These are phyloP conservation scores for Malthinus seriepunctatus DNA, from an alignment of 2,888 invertebrate species.

Conservation along the genomic window DNA sequence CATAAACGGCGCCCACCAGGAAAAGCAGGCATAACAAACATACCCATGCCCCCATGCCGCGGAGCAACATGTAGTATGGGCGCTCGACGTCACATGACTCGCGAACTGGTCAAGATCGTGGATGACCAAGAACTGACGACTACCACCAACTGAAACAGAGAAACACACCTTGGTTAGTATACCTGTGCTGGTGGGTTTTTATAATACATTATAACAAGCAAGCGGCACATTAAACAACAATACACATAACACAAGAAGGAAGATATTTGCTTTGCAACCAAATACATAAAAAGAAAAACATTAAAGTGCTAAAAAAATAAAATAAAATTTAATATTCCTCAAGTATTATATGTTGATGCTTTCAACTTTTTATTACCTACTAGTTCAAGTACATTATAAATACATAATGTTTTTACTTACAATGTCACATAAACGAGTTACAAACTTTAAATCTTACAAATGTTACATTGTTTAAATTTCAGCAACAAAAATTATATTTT, in stretches of 20 bases:
- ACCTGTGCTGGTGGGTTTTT: slow-evolving; percentile 39
- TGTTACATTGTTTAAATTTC: too few species aligned
- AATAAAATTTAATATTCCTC: too few species aligned
- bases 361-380: too few species aligned
- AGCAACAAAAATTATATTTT: too few species aligned
- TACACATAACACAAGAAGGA: too few species aligned
- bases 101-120: slow-evolving; percentile 30
- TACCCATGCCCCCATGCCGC: slow-evolving; percentile 34
- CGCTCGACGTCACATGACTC: slow-evolving; percentile 36
- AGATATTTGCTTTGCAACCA: too few species aligned
- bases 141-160: slow-evolving; percentile 28
- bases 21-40: slow-evolving; percentile 27
- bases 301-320: too few species aligned
- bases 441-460: too few species aligned
- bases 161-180: slow-evolving; percentile 39
- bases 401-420: too few species aligned
- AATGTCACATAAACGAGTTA: too few species aligned
- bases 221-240: slow-evolving; percentile 28
- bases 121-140: slow-evolving; percentile 36
- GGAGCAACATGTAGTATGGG: slow-evolving; percentile 36
- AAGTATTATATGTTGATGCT: too few species aligned
- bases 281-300: background rate
- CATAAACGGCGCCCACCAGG: slow-evolving; percentile 26
- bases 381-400: too few species aligned
- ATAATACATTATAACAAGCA: slow-evolving; percentile 12